Conservation (phyloP, 2,797 vertebrate genomes). For the Myotis daubentonii region DNA sequence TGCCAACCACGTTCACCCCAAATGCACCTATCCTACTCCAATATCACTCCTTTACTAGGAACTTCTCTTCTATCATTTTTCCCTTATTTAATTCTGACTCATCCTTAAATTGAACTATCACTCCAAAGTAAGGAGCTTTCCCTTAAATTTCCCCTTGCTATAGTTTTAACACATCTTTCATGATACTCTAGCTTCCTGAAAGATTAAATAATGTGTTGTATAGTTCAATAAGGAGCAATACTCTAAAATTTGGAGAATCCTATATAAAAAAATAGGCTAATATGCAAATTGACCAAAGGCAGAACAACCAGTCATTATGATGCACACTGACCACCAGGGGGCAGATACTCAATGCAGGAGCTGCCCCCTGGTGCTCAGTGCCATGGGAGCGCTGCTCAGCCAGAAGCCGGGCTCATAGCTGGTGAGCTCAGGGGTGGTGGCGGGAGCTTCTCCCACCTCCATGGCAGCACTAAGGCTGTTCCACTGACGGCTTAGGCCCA, state of each 20-base stretch:
- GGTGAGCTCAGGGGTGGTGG: no score
- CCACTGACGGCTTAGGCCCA: no score
- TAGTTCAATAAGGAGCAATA: not conserved
- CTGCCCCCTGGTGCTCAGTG: no score
- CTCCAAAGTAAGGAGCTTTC: not conserved
- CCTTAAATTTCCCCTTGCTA: not conserved
- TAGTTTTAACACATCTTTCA: not conserved
- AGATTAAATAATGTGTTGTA: not conserved
- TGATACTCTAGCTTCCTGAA: not conserved
- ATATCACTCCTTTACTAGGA: not conserved
- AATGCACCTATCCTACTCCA: not conserved
- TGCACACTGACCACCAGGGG: no score
- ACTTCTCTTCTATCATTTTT: not conserved
- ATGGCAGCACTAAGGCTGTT: no score
- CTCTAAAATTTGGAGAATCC: not conserved
- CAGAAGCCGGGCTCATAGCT: no score
- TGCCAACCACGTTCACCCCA: not conserved
- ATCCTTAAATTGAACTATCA: not conserved
- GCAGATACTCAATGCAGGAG: no score
- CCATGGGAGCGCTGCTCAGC: no score
- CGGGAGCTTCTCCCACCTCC: no score
- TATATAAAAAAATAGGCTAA: no score
- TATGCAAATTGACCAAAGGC: no score
- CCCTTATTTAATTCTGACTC: not conserved
- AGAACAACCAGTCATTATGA: no score